Percentiles rank a stretch among this genome's conserved stretches.
Evolutionary conservation across 2,888 invertebrate species (phyloP).

Genomic region (Argyresthia albistria): DNA sequence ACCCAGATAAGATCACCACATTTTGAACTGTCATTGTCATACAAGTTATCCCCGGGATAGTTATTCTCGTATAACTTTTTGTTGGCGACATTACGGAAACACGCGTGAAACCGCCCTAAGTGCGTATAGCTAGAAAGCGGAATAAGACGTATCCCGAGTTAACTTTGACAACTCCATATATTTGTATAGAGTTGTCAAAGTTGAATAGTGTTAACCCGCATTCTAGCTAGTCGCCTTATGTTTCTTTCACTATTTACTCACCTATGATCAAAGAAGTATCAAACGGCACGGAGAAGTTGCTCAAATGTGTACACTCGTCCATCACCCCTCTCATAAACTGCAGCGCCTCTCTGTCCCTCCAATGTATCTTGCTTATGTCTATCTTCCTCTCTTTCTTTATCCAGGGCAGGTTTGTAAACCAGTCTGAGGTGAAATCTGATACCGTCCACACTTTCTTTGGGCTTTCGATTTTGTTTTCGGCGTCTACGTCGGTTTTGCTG

Average conservation of each 20-base stretch:
- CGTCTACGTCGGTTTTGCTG: constrained; percentile 6
- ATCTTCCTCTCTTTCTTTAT: constrained; percentile 51
- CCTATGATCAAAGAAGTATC: constrained; percentile 91
- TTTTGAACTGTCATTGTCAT: too few relatives aligned
- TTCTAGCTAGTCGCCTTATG: too few relatives aligned
- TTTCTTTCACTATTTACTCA: constrained; percentile 20
- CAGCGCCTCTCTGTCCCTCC: constrained; percentile 84
- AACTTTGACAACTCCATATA: too few relatives aligned
- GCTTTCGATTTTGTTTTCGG: constrained; percentile 11
- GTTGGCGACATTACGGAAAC: too few relatives aligned
- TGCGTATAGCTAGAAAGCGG: too few relatives aligned
- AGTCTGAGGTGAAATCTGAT: constrained; percentile 44
- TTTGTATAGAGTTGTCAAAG: too few relatives aligned
- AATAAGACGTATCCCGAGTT: too few relatives aligned
- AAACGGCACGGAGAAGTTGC: constrained; percentile 89
- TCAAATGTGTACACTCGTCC: constrained; percentile 98
- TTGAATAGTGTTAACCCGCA: too few relatives aligned
- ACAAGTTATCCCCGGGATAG: too few relatives aligned
- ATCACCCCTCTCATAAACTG: constrained; percentile 98
- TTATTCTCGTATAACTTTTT: too few relatives aligned
- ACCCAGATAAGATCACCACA: too few relatives aligned
- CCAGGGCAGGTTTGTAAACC: constrained; percentile 52
- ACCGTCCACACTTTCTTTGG: constrained; percentile 46
- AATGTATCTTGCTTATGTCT: constrained; percentile 75
- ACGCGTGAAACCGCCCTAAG: too few relatives aligned